These are phyloP conservation scores for Tychaedon coryphoeus DNA, from an alignment of 2,113 vertebrate genomes.

Conservation along the genomic window DNA sequence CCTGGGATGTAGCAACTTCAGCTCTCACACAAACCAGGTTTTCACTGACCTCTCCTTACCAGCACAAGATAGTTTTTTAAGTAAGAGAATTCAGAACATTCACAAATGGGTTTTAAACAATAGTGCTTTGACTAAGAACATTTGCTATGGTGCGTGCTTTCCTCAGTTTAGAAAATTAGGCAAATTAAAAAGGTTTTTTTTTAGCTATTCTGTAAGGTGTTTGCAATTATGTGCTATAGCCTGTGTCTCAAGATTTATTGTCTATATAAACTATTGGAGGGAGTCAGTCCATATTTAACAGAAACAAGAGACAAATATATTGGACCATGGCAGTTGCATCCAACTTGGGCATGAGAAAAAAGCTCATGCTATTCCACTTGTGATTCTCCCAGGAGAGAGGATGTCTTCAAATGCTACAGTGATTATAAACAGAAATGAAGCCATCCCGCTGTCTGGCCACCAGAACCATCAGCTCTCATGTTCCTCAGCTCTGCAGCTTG, in stretches of 20 bases:
- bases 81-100: background rate
- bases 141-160: background rate
- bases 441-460: background rate
- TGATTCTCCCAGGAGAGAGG: background rate
- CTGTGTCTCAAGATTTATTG: background rate
- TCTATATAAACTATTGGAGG: background rate
- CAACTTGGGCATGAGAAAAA: background rate
- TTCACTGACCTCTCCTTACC: background rate
- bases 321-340: background rate
- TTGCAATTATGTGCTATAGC: background rate
- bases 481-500: constrained; percentile 1
- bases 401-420: background rate
- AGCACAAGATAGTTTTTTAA: background rate
- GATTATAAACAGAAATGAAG: constrained; percentile 23
- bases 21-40: background rate
- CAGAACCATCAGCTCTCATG: constrained; percentile 24
- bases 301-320: background rate
- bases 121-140: background rate
- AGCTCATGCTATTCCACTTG: background rate
- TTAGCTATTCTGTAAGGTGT: background rate
- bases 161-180: background rate
- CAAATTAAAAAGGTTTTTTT: background rate
- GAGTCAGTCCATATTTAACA: background rate
- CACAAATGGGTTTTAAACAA: background rate
- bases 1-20: background rate